These are phyloP conservation scores for Onychorhynchus coronatus DNA, from an alignment of 2,113 vertebrate species.

Conservation along the genomic window DNA sequence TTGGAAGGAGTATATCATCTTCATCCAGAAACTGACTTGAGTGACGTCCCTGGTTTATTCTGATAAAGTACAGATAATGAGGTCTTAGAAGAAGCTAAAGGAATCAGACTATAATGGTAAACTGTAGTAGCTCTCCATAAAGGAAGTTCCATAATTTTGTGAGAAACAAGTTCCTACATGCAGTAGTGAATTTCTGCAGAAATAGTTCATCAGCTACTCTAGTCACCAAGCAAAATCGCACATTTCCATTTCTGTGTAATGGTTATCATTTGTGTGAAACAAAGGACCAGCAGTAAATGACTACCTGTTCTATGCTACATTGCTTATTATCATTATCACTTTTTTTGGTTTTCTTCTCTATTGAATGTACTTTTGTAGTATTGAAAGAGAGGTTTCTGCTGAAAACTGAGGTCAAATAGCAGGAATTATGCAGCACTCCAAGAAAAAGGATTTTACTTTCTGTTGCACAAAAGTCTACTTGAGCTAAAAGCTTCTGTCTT, in stretches of 20 bases:
- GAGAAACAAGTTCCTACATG: neutral
- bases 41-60: neutral
- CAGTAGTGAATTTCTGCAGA: neutral
- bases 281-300: neutral
- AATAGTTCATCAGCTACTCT: neutral
- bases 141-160: neutral
- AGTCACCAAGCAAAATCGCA: neutral
- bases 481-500: neutral
- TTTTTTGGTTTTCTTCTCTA: neutral
- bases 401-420: neutral
- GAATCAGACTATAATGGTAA: neutral
- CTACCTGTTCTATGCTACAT: neutral
- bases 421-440: neutral
- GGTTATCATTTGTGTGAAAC: neutral
- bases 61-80: neutral
- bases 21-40: neutral
- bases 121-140: neutral
- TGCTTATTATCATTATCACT: neutral
- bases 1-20: neutral
- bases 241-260: neutral
- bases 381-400: neutral
- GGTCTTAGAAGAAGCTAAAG: neutral
- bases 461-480: neutral
- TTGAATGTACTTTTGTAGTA: neutral
- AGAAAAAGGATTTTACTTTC: neutral